Evolutionary conservation across 2,797 vertebrate species (phyloP), one percentile per base, ranked within the genome.

Genomic region (Halcyon chelicuti): DNA sequence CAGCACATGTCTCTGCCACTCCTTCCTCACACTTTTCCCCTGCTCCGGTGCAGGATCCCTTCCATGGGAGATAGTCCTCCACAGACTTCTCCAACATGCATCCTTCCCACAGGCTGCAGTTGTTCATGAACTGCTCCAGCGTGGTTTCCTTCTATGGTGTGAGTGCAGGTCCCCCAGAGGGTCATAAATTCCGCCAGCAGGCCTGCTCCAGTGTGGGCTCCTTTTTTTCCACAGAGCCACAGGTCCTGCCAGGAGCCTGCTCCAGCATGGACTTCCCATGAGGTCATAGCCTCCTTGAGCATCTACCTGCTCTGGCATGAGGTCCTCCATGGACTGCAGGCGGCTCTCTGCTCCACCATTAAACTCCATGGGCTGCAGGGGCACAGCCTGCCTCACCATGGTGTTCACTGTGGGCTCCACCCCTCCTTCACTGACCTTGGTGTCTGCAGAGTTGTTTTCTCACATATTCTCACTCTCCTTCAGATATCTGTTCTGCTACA

Each of bases 21-120:
- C 14, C 21, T 44, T 55, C 29, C 23, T 57, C 39, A 26, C 52
- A 26, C 39, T 44, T 17, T 20, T 18, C 21, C 39, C 39, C 12
- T 44, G 22, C 31, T 55, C 12, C 17, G 4, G 29, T 13, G 5
- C 57, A 18, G 39, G 39, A 31, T 28, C 31, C 31, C 31, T 57
- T 23, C 31, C 17, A 15, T 7, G 5, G 17, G 9, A 44, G 23
- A 28, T 31, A 57, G 31, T 66, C 37, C 25, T 60, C 49, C 46
- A 13, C 5, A 0, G 66, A 31, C 10, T 39, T 18, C 10, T 57
- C 28, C 21, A 57, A 0, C 16, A 29, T 46, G 40, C 31, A 16
- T 22, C 6, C 42, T n/a, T n/a, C 42, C 62, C 40, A 23, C 31
- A 25, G 31, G 42, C 40, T 82, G 60, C 35, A 37, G 33, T 58